Evolutionary conservation across 2,797 vertebrate species (phyloP).

Genomic region (Sternarchorhynchus goeldii): DNA sequence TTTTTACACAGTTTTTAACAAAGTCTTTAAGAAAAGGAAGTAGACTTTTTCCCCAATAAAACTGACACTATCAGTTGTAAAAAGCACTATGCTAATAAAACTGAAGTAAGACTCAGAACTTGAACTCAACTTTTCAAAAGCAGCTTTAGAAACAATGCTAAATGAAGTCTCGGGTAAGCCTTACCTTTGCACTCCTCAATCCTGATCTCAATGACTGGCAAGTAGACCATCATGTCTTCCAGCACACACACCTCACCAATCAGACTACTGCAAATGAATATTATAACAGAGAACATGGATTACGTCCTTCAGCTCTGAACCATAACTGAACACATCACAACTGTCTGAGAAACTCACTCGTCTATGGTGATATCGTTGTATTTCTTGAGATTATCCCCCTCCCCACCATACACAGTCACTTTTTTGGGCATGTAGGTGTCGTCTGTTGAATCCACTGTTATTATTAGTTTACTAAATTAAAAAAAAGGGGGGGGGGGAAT

Average conservation of each 20-base stretch:
- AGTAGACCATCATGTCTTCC: conserved; percentile 91
- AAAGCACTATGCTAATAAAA: too few relatives aligned
- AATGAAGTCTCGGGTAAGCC: not conserved
- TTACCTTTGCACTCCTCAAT: conserved; percentile 95
- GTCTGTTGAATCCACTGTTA: conserved; percentile 93
- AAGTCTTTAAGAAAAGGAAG: too few relatives aligned
- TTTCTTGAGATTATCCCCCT: conserved; percentile 93
- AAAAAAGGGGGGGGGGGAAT: not conserved
- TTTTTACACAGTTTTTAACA: too few relatives aligned
- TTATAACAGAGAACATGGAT: not conserved
- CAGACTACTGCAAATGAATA: conserved; percentile 77
- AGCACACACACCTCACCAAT: conserved; percentile 95
- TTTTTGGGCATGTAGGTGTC: conserved; percentile 98
- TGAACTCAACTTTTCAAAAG: too few relatives aligned
- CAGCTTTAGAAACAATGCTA: too few relatives aligned
- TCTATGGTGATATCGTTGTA: conserved; percentile 90
- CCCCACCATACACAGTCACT: conserved; percentile 88
- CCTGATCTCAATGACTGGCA: conserved; percentile 91
- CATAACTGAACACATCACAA: not conserved
- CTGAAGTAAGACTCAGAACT: too few relatives aligned
- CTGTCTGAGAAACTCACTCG: conserved; percentile 78
- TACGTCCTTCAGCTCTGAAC: not conserved
- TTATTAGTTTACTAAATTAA: conserved; percentile 84
- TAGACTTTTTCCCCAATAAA: too few relatives aligned
- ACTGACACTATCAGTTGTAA: too few relatives aligned